Evolutionary conservation across 2,888 invertebrate genomes (phyloP), one percentile per base, ranked within the genome.

Genomic region (Tenthredo distinguenda): DNA sequence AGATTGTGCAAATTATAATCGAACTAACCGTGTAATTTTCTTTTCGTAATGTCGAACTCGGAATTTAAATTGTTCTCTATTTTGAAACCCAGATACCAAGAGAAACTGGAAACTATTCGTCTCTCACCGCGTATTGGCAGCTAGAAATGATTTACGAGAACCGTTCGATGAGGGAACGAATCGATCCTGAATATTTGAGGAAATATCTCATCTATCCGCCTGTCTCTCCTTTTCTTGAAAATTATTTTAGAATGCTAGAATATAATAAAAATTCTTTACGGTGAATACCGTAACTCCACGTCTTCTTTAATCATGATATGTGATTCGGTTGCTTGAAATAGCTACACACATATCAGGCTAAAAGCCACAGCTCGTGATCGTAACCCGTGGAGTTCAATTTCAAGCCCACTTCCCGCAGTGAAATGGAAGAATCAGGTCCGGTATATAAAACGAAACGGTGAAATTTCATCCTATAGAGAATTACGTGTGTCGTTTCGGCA

Each of bases 361-460:
- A 74, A 74, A 74, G 72, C 72, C 31, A 37, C 55, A 55, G n/a
- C 55, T 55, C 55, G 34, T 71, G 34, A 71, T 71, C 37, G 71
- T 71, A 71, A n/a, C 71, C 72, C 72, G 72, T 21, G 37, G 72
- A 74, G 72, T 74, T 18, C 40, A 74, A 74, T 74, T 74, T 74
- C 72, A 21, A 74, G 37, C 72, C 10, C n/a, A 74, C 37, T 74
- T 43, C 72, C 72, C 40, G 72, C 21, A 37, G 43, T 74, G 72
- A 74, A 74, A 74, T 74, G 72, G 72, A 74, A 43, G 72, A 74
- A 74, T 74, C 72, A 43, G 40, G 72, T 74, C 7, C 40, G 26
- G 34, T 71, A 15, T 55, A 55, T 55, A 62, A 15, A 71, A 71
- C 71, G 71, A 26, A 18, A 71, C 34, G 37, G 21, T 21, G 62